Evolutionary conservation across 2,113 vertebrate genomes (phyloP).

Genomic region (Datnioides undecimradiatus): DNA sequence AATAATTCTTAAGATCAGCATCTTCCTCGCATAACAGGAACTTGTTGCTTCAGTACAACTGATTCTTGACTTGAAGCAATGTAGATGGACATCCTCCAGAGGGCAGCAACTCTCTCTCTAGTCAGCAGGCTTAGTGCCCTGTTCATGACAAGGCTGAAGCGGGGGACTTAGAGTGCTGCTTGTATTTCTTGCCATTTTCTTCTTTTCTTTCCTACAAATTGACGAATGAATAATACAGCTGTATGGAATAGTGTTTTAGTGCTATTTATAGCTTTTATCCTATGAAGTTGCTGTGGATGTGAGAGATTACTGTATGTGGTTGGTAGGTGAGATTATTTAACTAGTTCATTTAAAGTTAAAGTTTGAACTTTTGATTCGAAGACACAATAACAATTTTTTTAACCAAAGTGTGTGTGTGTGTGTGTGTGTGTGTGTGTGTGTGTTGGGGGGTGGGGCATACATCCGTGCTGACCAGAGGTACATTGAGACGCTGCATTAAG

Average conservation of each 20-base stretch:
- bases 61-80: conserved; percentile 14
- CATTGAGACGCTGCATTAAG: conserved; percentile 35
- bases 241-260: not conserved
- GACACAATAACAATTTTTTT: not conserved
- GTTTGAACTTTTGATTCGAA: not conserved
- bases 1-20: too few species aligned
- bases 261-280: not conserved
- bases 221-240: not conserved
- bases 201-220: not conserved
- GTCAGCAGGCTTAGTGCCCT: not conserved
- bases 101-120: conserved; percentile 60
- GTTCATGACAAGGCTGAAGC: not conserved
- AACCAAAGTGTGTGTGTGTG: not conserved
- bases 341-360: not conserved
- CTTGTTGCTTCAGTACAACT: not conserved
- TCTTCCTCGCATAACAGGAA: not conserved
- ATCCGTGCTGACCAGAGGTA: conserved; percentile 8
- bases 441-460: not conserved
- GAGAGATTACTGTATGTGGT: not conserved
- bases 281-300: not conserved
- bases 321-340: not conserved
- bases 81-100: conserved; percentile 55
- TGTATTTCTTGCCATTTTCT: not conserved
- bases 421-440: too few species aligned
- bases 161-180: not conserved